phyloP scores from a whole-genome alignment of 2,888 invertebrate genomes.

The Fragum sueziense region DNA sequence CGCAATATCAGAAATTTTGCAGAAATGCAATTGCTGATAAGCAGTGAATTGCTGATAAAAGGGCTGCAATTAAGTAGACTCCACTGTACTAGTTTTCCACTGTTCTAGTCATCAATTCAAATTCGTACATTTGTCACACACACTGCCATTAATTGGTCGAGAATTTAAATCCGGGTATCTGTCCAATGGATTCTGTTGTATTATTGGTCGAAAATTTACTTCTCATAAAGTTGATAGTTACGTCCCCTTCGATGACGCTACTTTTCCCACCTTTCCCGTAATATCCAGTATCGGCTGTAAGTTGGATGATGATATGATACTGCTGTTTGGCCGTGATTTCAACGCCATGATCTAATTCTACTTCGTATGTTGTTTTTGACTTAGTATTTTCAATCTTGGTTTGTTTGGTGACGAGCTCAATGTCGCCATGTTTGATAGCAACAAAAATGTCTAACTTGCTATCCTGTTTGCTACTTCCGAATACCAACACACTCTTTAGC shows the following conservation, averaged over 20 bases:
- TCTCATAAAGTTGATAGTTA: constrained; percentile 37
- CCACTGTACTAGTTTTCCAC: too few relatives aligned
- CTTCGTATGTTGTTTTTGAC: constrained; percentile 28
- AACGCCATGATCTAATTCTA: constrained; percentile 27
- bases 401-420: constrained; percentile 23
- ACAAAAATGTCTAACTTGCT: constrained; percentile 29
- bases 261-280: constrained; percentile 52
- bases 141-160: neutral
- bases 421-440: constrained; percentile 22
- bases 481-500: constrained; percentile 41
- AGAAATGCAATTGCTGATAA: too few relatives aligned
- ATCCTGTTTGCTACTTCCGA: constrained; percentile 38
- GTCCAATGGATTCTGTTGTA: constrained; percentile 49
- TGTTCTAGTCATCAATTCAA: too few relatives aligned
- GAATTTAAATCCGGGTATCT: constrained; percentile 49
- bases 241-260: constrained; percentile 13
- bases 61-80: too few relatives aligned
- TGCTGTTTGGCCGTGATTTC: constrained; percentile 26
- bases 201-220: constrained; percentile 53
- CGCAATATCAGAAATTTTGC: too few relatives aligned
- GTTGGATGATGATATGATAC: constrained; percentile 46
- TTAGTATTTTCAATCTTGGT: constrained; percentile 7
- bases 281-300: constrained; percentile 38
- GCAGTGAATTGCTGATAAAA: too few relatives aligned
- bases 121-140: too few relatives aligned